These are phyloP conservation scores for Oncorhynchus masou DNA, from an alignment of 2,113 vertebrate species.

Conservation along the genomic window DNA sequence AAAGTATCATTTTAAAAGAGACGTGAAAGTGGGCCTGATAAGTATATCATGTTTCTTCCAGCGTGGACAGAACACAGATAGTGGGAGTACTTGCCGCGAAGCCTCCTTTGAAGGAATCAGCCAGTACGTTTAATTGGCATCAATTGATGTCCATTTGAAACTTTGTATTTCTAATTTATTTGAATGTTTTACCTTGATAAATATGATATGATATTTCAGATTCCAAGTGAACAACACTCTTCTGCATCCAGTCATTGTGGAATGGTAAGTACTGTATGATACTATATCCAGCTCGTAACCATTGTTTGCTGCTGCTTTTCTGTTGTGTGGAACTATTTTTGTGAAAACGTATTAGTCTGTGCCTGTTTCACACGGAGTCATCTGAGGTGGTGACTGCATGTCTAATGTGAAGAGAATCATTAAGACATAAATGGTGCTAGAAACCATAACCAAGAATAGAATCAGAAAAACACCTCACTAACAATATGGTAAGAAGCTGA, in stretches of 20 bases:
- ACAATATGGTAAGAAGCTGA: background rate
- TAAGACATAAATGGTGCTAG: background rate
- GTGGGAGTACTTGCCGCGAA: constrained; percentile 83
- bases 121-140: constrained; percentile 76
- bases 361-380: constrained; percentile 11
- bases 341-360: constrained; percentile 3
- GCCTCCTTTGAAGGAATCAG: constrained; percentile 94
- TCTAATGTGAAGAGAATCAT: background rate
- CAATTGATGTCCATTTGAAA: constrained; percentile 34
- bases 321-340: constrained; percentile 23
- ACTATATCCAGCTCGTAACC: constrained; percentile 9
- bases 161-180: background rate
- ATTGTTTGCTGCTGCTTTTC: constrained; percentile 19
- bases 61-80: constrained; percentile 91
- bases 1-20: constrained; percentile 11
- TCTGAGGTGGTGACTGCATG: background rate
- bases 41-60: constrained; percentile 46
- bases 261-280: constrained; percentile 81
- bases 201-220: constrained; percentile 58
- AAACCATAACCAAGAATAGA: constrained; percentile 6
- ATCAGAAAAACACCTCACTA: constrained; percentile 1
- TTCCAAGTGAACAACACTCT: constrained; percentile 86
- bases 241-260: constrained; percentile 88
- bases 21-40: background rate
- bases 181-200: background rate